phyloP scores from a whole-genome alignment of 2,797 vertebrate species.

The Poeciliopsis gracilis region DNA sequence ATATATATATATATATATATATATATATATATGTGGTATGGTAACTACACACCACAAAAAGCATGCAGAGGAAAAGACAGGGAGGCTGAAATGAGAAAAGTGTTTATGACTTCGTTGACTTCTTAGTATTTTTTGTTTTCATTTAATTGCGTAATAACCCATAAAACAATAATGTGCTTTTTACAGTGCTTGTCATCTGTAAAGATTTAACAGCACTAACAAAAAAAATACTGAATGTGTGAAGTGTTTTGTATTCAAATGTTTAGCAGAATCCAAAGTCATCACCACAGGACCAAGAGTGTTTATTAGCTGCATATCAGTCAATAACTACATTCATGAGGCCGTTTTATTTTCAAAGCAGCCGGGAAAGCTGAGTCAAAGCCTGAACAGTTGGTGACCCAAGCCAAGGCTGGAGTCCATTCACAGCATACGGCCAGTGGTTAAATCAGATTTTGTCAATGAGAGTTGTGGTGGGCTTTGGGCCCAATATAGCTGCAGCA shows the following conservation, averaged over 20 bases:
- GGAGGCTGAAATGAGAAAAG: too few species aligned
- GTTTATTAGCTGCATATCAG: not conserved
- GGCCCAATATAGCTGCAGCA: conserved; percentile 50
- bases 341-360: conserved; percentile 19
- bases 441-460: conserved; percentile 78
- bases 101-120: not conserved
- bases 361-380: conserved; percentile 45
- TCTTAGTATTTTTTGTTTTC: not conserved
- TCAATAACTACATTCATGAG: conserved; percentile 5
- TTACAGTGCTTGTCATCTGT: not conserved
- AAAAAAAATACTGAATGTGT: not conserved
- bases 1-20: too few species aligned
- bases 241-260: not conserved
- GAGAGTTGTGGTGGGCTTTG: conserved; percentile 68
- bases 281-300: not conserved
- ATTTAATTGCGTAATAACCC: not conserved
- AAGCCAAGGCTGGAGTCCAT: conserved; percentile 45
- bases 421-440: conserved; percentile 63
- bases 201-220: not conserved
- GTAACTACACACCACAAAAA: not conserved
- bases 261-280: not conserved
- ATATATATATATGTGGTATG: too few species aligned
- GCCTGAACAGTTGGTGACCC: conserved; percentile 69
- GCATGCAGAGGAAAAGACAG: not conserved
- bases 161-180: not conserved